These are phyloP conservation scores for Siderastrea siderea DNA, from an alignment of 92 coral and sea anemone genomes.

Conservation along the genomic window DNA sequence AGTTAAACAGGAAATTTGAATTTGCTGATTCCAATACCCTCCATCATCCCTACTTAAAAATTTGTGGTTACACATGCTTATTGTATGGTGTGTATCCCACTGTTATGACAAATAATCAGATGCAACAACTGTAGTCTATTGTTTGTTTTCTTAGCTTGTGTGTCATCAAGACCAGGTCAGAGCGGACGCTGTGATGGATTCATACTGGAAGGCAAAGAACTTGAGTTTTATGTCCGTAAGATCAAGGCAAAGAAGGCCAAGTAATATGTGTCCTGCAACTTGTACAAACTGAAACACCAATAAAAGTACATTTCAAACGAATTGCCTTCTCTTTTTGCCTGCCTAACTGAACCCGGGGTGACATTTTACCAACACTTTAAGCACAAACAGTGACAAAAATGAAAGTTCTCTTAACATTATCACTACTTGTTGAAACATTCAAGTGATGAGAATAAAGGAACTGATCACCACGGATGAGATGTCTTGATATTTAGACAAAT, in stretches of 20 bases:
- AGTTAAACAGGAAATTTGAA: not conserved
- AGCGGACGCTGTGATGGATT: constrained; percentile 99
- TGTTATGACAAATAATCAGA: not conserved
- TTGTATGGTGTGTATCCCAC: too few species aligned
- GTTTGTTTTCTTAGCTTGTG: constrained; percentile 79
- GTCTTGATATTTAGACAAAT: too few species aligned
- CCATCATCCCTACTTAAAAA: too few species aligned
- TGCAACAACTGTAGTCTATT: not conserved
- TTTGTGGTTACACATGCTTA: too few species aligned
- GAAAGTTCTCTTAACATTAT: too few species aligned
- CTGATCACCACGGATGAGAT: too few species aligned
- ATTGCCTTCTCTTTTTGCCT: not conserved
- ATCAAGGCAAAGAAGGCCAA: constrained; percentile 99
- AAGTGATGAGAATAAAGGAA: too few species aligned
- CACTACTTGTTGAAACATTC: too few species aligned
- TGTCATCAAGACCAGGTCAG: constrained; percentile 97
- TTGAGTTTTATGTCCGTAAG: constrained; percentile 93
- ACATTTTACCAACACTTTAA: too few species aligned
- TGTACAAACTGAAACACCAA: constrained; percentile 65
- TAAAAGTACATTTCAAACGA: constrained; percentile 34
- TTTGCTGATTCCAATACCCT: too few species aligned
- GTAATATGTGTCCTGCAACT: constrained; percentile 68
- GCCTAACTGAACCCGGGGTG: too few species aligned
- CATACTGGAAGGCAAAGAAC: constrained; percentile 97
- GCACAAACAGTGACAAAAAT: too few species aligned